Evolutionary conservation across 2,113 vertebrate genomes (phyloP).

Genomic region (Thunnus maccoyii): DNA sequence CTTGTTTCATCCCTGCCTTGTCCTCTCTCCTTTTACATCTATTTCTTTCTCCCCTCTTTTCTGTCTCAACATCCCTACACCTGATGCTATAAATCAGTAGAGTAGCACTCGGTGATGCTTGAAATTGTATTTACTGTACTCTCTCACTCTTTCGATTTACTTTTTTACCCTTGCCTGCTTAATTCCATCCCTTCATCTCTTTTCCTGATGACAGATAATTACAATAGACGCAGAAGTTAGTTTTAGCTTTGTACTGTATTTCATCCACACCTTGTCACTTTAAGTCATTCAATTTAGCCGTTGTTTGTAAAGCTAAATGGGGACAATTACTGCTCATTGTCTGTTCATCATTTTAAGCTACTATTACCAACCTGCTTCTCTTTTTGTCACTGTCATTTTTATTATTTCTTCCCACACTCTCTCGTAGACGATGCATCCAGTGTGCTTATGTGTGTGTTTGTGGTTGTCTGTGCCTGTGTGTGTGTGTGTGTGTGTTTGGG

Average conservation of each 20-base stretch:
- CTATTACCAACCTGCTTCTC: slow-evolving; percentile 29
- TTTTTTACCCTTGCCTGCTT: slow-evolving; percentile 28
- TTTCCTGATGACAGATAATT: slow-evolving; percentile 63
- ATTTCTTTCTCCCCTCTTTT: not conserved
- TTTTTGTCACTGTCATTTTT: slow-evolving; percentile 35
- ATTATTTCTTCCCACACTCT: slow-evolving; percentile 27
- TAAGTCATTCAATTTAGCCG: slow-evolving; percentile 39
- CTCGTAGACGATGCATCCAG: slow-evolving; percentile 29
- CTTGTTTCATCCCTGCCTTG: not conserved
- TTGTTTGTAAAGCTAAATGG: slow-evolving; percentile 41
- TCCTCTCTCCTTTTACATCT: not conserved
- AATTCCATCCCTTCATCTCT: slow-evolving; percentile 18
- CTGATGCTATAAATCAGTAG: slow-evolving; percentile 36
- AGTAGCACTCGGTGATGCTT: slow-evolving; percentile 39
- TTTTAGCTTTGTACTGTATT: slow-evolving; percentile 44
- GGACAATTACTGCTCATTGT: slow-evolving; percentile 20
- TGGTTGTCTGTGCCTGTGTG: slow-evolving; percentile 43
- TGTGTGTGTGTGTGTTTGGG: slow-evolving; percentile 50
- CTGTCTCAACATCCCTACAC: not conserved
- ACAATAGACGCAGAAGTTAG: slow-evolving; percentile 50
- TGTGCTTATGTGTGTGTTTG: slow-evolving; percentile 18
- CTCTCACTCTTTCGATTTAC: slow-evolving; percentile 44
- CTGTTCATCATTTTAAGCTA: slow-evolving; percentile 35
- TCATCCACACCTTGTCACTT: slow-evolving; percentile 51
- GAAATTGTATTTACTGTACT: slow-evolving; percentile 33